These are phyloP conservation scores for Epinephelus awoara DNA, from an alignment of 2,797 vertebrate species.

Conservation along the genomic window DNA sequence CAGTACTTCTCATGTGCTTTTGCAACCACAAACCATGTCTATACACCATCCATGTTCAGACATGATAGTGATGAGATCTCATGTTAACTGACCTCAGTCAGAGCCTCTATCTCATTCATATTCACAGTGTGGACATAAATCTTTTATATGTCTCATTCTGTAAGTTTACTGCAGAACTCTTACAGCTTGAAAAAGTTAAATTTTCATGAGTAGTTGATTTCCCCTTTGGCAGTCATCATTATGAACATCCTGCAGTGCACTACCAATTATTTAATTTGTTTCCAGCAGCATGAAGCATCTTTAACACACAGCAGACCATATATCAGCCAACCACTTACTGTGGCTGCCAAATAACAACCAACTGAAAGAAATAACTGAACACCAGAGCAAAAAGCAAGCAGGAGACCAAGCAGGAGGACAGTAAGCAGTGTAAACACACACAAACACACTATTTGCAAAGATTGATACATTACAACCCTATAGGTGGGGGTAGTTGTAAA, in stretches of 20 bases:
- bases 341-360: background rate
- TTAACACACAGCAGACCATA: background rate
- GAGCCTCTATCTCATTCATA: slow-evolving; percentile 39
- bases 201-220: slow-evolving; percentile 10
- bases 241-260: background rate
- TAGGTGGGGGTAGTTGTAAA: slow-evolving; percentile 2
- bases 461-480: background rate
- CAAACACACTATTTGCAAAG: background rate
- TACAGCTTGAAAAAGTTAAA: background rate
- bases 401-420: too few species aligned
- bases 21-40: background rate
- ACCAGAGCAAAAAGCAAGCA: background rate
- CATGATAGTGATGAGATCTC: slow-evolving; percentile 4
- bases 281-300: background rate
- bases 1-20: background rate
- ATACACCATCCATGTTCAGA: background rate
- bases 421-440: too few species aligned
- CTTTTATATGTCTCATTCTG: slow-evolving; percentile 15
- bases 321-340: background rate
- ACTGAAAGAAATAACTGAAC: background rate
- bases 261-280: background rate
- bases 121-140: slow-evolving; percentile 33
- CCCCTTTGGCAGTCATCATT: slow-evolving; percentile 3
- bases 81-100: slow-evolving; percentile 21
- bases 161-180: background rate